Conservation (phyloP, 2,113 vertebrate genomes). For the Pygoscelis adeliae region DNA sequence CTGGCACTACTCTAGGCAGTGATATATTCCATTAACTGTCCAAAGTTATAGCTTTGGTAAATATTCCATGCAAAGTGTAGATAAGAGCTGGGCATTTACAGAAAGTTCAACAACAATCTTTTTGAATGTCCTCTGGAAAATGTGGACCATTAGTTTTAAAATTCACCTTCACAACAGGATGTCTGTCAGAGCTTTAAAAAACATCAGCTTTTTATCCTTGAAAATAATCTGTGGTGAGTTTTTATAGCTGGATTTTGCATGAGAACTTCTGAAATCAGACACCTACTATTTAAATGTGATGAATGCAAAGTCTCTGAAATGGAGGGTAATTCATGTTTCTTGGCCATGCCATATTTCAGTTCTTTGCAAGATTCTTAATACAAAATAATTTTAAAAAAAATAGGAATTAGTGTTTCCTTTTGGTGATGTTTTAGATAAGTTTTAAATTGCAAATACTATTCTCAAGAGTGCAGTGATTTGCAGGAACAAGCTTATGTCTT, state of each 20-base stretch:
- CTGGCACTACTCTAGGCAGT: conserved; percentile 41
- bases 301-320: conserved; percentile 40
- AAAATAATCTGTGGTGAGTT: conserved; percentile 47
- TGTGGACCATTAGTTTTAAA: not conserved
- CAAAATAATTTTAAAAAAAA: not conserved
- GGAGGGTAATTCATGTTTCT: conserved; percentile 38
- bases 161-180: not conserved
- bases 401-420: conserved; percentile 42
- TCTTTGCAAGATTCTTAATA: conserved; percentile 32
- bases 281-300: conserved; percentile 46
- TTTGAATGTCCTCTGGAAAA: conserved; percentile 31
- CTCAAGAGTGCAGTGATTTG: conserved; percentile 43
- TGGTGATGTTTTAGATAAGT: conserved; percentile 44
- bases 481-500: conserved; percentile 27
- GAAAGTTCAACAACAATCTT: conserved; percentile 8
- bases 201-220: conserved; percentile 39
- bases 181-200: conserved; percentile 39
- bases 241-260: conserved; percentile 65
- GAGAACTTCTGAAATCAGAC: conserved; percentile 40
- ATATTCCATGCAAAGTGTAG: conserved; percentile 28
- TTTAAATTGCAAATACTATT: conserved; percentile 35
- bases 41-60: not conserved
- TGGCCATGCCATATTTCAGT: conserved; percentile 13
- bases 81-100: conserved; percentile 23
- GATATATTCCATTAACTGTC: conserved; percentile 3